Conservation (phyloP, 2,797 vertebrate species). For the Pantherophis alleghaniensis region DNA sequence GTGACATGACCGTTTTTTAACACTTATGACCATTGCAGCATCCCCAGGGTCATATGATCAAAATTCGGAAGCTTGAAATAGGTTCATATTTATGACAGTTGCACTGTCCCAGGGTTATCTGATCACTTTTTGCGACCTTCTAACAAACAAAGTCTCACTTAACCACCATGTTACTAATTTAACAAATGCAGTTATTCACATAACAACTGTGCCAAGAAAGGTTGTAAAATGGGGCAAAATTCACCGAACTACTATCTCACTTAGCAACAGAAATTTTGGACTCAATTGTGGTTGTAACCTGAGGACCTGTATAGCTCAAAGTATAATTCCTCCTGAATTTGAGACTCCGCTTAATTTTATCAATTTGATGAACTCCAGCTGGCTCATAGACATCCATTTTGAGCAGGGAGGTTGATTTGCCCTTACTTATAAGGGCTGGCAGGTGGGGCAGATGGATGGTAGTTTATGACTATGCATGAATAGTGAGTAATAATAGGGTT, state of each 20-base stretch:
- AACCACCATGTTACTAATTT: neutral
- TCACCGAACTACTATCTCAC: neutral
- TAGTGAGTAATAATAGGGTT: neutral
- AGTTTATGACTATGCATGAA: neutral
- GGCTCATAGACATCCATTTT: neutral
- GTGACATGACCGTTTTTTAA: neutral
- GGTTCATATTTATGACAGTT: neutral
- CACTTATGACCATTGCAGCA: neutral
- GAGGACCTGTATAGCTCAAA: neutral
- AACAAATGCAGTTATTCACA: neutral
- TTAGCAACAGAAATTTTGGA: neutral
- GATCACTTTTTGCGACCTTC: neutral
- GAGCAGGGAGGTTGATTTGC: neutral
- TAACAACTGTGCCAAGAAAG: neutral
- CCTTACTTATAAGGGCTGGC: neutral
- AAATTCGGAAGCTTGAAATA: neutral
- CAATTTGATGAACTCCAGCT: neutral
- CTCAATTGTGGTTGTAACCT: neutral
- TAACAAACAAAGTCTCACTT: neutral
- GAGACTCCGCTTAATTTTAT: neutral
- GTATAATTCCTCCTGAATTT: neutral
- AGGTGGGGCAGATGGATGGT: neutral
- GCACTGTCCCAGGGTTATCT: neutral
- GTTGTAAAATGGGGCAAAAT: neutral
- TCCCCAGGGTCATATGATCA: neutral